Evolutionary conservation across 2,797 vertebrate genomes (phyloP).

Genomic region (Melanotaenia nigrans): DNA sequence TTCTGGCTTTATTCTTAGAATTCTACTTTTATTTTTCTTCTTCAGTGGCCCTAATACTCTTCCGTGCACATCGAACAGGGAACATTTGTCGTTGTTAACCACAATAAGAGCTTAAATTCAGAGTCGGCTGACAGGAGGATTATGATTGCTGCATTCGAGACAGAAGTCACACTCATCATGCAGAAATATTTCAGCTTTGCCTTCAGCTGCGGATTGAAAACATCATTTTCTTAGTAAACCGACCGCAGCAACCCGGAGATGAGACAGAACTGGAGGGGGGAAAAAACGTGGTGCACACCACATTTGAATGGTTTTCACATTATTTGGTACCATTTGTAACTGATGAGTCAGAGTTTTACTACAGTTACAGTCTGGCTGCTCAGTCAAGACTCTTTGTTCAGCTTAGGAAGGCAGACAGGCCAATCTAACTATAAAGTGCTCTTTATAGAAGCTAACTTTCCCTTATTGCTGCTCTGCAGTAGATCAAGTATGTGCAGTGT

Average conservation of each 20-base stretch:
- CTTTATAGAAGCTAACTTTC: not conserved
- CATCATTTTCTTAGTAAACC: not conserved
- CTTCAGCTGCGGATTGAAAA: slow-evolving; percentile 16
- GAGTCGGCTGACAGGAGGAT: not conserved
- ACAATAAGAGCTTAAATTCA: not conserved
- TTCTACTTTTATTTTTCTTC: too few species aligned
- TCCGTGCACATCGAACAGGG: too few species aligned
- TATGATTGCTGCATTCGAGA: not conserved
- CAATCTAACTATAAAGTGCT: slow-evolving; percentile 7
- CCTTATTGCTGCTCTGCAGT: not conserved
- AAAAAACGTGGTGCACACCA: not conserved
- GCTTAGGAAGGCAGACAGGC: not conserved
- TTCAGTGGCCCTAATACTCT: too few species aligned
- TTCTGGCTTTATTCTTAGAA: too few species aligned
- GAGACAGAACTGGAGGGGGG: not conserved
- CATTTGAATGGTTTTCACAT: slow-evolving; percentile 1
- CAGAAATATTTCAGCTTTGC: slow-evolving; percentile 28
- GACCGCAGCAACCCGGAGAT: not conserved
- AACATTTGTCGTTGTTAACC: not conserved
- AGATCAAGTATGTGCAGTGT: not conserved
- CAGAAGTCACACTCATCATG: not conserved
- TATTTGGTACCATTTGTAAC: not conserved
- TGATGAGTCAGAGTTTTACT: slow-evolving; percentile 4
- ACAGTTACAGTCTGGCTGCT: slow-evolving; percentile 6
- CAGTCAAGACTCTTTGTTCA: slow-evolving; percentile 12